Base-by-base conservation (phyloP, 2,888 invertebrate species). In the Spodoptera picta region DNA sequence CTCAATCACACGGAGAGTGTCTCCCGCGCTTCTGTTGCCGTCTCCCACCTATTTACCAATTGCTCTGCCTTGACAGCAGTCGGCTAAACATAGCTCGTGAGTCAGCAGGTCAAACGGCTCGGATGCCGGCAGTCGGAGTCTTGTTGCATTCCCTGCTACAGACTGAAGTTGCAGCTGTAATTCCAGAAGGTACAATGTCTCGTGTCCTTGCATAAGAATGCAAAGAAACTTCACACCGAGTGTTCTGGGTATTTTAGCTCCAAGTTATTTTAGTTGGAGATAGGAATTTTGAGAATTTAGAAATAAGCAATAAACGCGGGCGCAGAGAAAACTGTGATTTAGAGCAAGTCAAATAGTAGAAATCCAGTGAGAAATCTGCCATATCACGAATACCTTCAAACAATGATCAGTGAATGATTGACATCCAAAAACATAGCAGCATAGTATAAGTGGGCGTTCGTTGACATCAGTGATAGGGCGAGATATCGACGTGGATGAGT, bases 121-220 rank as follows among this genome's bases (percentile, higher is more conserved):
- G 68, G 41, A 73, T 73, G 59, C 65, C 27, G 0, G 46, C 27
- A 19, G 44, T 64, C 42, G 55, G 53, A 11, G 56, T 73, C 78
- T 75, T 79, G 49, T 78, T 79, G 81, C 79, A 80, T 79, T 78
- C 75, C 60, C 41, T 19, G 46, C 24, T 5, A 41, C n/a, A 31
- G 31, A 44, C 14, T 27, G 50, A 49, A 42, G 65, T 52, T 53
- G 44, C 55, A 56, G 45, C 57, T 61, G 70, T 80, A 66, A 78
- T 75, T 77, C 56, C 60, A 69, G 73, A 49, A 58, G 58, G 64
- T 53, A 63, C 68, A 73, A 71, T 79, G 73, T 73, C 65, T 62
- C 55, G 58, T 75, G 75, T 64, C 81, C 81, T 80, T 78, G 79
- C 61, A 23, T 49, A 60, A 51, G 62, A 69, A 80, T 79, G 75